phyloP scores from a whole-genome alignment of 2,888 invertebrate species.

The Bombylius major region DNA sequence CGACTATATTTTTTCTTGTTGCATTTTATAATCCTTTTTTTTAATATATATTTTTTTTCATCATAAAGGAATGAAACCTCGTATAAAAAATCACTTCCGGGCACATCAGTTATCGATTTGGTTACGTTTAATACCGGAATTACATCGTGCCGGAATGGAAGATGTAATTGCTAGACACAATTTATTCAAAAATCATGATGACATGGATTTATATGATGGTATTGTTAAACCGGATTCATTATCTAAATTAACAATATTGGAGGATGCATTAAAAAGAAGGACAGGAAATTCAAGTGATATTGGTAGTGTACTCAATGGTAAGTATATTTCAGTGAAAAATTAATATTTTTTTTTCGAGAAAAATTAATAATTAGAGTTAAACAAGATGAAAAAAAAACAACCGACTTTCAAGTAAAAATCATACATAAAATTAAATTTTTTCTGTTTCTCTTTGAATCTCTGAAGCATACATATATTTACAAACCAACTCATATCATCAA shows the following conservation, averaged over 20 bases:
- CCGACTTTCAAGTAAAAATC: no score
- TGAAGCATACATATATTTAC: no score
- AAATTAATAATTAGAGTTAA: no score
- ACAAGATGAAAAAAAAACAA: no score
- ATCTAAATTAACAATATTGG: slow-evolving; percentile 38
- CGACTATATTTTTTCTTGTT: no score
- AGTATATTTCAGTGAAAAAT: slow-evolving; percentile 16
- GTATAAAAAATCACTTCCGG: slow-evolving; percentile 84
- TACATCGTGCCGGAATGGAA: slow-evolving; percentile 79
- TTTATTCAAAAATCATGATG: slow-evolving; percentile 78
- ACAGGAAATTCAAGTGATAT: slow-evolving; percentile 33
- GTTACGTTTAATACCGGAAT: slow-evolving; percentile 84
- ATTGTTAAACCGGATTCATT: slow-evolving; percentile 76
- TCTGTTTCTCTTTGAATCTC: no score
- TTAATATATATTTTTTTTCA: neutral
- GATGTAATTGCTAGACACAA: slow-evolving; percentile 79
- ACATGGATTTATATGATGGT: slow-evolving; percentile 80
- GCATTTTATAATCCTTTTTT: neutral
- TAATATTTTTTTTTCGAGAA: no score
- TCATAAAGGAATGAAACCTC: slow-evolving; percentile 70
- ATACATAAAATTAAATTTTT: no score
- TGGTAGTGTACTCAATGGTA: slow-evolving; percentile 23
- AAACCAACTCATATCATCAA: no score
- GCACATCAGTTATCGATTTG: slow-evolving; percentile 92
- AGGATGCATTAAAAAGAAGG: slow-evolving; percentile 45